Evolutionary conservation across 2,113 vertebrate species (phyloP), one percentile per base, ranked within the genome.

Genomic region (Macquaria australasica): DNA sequence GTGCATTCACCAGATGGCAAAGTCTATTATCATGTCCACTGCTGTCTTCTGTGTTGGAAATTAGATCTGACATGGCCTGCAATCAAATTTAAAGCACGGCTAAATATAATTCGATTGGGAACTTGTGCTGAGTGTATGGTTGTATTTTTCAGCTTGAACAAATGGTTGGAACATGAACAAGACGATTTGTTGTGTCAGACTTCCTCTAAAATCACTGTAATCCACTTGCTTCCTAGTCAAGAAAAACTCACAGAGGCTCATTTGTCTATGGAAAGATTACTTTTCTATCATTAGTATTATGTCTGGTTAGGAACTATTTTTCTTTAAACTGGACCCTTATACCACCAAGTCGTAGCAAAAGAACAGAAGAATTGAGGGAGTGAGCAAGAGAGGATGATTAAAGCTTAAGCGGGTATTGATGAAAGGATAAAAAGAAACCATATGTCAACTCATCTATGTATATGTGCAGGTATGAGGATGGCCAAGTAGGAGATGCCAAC

Each of bases 401-500:
- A 59, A 63, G 39, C 4, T 3, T 1, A 25, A 59, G 20, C 53
- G 28, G n/a, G 31, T 31, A 16, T 28, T 21, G 31, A 41, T 62
- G 23, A 82, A 43, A 51, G 45, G 31, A 23, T 75, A 18, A 41
- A 58, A 73, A 21, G 0, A 43, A 73, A 53, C 6, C 20, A 18
- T 2, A 34, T 89, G 78, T 76, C 2, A 15, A 14, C 9, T 39
- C 3, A 16, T 81, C 8, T 50, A 3, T 85, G 8, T 62, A 4
- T 41, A 5, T 80, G 74, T 88, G 71, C 96, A 99, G 98, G 95
- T 99, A 99, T 6, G 98, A 99, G 92, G 98, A 99, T 10, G 98
- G 98, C 78, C 98, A 99, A 93, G 98, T 99, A 88, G 98, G 98
- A 93, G 98, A 99, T 3, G 98, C 98, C 89, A 99, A 99, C 95